Base-by-base conservation (phyloP, 2,888 invertebrate species). In the Catonia carolina region DNA sequence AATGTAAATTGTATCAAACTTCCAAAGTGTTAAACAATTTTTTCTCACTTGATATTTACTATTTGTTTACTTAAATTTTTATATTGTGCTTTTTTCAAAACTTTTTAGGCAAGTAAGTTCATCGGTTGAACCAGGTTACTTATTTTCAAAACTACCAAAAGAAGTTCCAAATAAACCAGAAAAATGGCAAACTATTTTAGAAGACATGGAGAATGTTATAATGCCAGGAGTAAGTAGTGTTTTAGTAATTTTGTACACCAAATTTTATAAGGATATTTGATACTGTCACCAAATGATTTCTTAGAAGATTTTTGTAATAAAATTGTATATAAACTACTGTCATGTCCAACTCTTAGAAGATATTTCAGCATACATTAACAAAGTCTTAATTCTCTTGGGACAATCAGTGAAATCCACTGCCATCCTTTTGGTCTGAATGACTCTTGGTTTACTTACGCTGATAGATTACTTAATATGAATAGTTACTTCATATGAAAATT, bases 91-190 rank as follows among this genome's bases (percentile, higher is more conserved):
- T 6, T 27, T 27, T 27, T 27, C 8, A 6, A 27, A 15, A 20
- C 22, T 22, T 45, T 18, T 45, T 45, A 71, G 72, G 55, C 71
- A 76, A 10, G 94, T 96, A 0, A 73, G 95, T 53, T 91, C 98
- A 6, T 83, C 85, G 0, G 92, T 97, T 0, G 79, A 87, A 64
- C 97, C 97, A 0, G 97, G 96, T 35, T 96, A 95, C 71, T 76
- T 98, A 66, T 78, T 85, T 52, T 79, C 84, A 6, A 75, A 89
- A 50, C 74, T 98, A 27, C 96, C 97, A 0, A 82, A 83, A 56
- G 80, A 86, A 63, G 88, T 93, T 6, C 97, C 98, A 0, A 81
- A 86, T 62, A 72, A 81, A 2, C 83, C 91, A 0, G 93, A 96
- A 71, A 73, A 81, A 7, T 98, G 95, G 93, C 79, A 85, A 67